Evolutionary conservation across 1,140 invertebrate genomes (phyloP).

Genomic region (Muscidifurax raptorellus): DNA sequence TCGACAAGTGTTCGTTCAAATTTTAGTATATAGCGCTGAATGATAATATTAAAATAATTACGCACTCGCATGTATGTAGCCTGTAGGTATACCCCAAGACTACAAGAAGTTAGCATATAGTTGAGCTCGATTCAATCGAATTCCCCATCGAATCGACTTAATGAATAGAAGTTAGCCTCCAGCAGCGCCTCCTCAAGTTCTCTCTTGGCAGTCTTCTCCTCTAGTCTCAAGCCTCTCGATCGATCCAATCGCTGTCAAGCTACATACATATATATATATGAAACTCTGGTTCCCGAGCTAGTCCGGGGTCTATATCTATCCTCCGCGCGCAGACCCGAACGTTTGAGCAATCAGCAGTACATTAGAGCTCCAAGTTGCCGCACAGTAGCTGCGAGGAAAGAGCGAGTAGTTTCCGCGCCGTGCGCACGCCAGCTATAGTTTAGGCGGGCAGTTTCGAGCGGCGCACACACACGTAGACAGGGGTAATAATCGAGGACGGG

Average conservation of each 20-base stretch:
- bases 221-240: not conserved
- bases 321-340: slow-evolving; percentile 39
- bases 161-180: too few species aligned
- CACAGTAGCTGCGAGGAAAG: not conserved
- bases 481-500: not conserved
- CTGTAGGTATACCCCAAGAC: too few species aligned
- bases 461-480: too few species aligned
- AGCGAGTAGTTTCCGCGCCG: not conserved
- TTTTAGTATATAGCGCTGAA: not conserved
- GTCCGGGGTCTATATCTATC: not conserved
- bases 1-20: not conserved
- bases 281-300: not conserved
- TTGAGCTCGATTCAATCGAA: too few species aligned
- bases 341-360: slow-evolving; percentile 62
- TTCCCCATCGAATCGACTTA: too few species aligned
- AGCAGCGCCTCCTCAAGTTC: too few species aligned
- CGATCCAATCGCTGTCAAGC: not conserved
- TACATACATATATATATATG: not conserved
- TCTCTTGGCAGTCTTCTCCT: not conserved
- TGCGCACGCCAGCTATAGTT: not conserved
- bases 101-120: too few species aligned
- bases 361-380: slow-evolving; percentile 45
- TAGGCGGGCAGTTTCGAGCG: not conserved
- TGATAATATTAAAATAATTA: too few species aligned
- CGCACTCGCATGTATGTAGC: too few species aligned